A percentile compares a stretch with the other conserved stretches of the same genome.
Conservation (phyloP, 2,888 invertebrate species). For the Hydroisotoma schaefferi region DNA sequence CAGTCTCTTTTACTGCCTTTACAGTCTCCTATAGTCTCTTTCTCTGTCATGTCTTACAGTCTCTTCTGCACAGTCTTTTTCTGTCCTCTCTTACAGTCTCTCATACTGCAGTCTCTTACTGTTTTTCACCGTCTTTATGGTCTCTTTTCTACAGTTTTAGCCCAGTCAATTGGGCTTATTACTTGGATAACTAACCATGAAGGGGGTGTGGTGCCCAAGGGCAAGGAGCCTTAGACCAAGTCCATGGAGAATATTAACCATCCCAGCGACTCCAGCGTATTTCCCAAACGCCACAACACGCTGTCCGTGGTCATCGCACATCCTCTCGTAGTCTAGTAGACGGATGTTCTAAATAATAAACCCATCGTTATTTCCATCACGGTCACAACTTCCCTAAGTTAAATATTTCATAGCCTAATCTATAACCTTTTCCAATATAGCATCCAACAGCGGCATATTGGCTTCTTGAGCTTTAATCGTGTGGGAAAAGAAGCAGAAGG, state of each 20-base stretch:
- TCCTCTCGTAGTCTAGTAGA: slow-evolving; percentile 93
- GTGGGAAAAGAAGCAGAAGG: slow-evolving; percentile 98
- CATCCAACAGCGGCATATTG: slow-evolving; percentile 96
- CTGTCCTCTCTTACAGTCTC: too few relatives aligned
- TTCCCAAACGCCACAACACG: slow-evolving; percentile 97
- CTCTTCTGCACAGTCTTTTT: too few relatives aligned
- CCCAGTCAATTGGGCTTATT: too few relatives aligned
- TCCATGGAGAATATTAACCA: slow-evolving; percentile 97
- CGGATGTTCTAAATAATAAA: slow-evolving; percentile 82
- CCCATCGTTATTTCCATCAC: not conserved
- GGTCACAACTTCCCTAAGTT: not conserved
- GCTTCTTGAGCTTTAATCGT: slow-evolving; percentile 98
- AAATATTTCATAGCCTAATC: not conserved
- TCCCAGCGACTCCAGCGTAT: slow-evolving; percentile 96
- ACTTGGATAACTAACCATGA: slow-evolving; percentile 70
- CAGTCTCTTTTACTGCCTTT: too few relatives aligned
- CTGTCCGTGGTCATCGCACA: slow-evolving; percentile 80
- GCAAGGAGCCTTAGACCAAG: slow-evolving; percentile 88
- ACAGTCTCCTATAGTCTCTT: too few relatives aligned
- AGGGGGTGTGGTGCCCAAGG: slow-evolving; percentile 97
- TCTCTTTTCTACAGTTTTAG: too few relatives aligned
- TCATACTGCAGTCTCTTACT: too few relatives aligned
- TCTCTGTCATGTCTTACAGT: too few relatives aligned
- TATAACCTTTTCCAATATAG: slow-evolving; percentile 83
- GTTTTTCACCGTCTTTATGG: too few relatives aligned